A percentile compares a stretch with the other conserved stretches of the same genome.
Evolutionary conservation across 2,797 vertebrate species (phyloP).

Genomic region (Furcifer pardalis): DNA sequence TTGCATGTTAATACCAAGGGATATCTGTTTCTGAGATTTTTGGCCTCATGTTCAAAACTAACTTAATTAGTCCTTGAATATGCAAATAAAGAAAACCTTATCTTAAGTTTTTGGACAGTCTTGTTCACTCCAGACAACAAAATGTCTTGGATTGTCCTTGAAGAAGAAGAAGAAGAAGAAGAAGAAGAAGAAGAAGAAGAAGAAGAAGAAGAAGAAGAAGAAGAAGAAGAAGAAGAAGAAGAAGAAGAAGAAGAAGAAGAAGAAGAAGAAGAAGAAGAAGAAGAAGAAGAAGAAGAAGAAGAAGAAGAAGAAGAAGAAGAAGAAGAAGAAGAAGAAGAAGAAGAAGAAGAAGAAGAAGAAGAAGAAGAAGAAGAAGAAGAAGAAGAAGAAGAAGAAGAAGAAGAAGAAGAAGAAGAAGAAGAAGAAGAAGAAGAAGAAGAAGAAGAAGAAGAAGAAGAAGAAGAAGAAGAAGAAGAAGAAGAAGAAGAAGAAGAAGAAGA

Average conservation of each 20-base stretch:
- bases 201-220: not conserved
- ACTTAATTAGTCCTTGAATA: not conserved
- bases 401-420: not conserved
- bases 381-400: not conserved
- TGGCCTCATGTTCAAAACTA: not conserved
- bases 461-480: not conserved
- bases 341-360: too few relatives aligned
- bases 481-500: not conserved
- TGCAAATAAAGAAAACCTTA: too few relatives aligned
- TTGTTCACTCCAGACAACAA: not conserved
- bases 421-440: too few relatives aligned
- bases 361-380: not conserved
- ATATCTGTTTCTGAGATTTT: not conserved
- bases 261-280: too few relatives aligned
- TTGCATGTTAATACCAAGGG: not conserved
- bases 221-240: not conserved
- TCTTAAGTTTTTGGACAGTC: too few relatives aligned
- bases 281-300: not conserved
- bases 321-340: not conserved
- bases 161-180: not conserved
- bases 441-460: not conserved
- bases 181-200: not conserved
- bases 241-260: not conserved
- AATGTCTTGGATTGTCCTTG: not conserved
- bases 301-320: not conserved